Evolutionary conservation across 2,888 invertebrate species (phyloP).

Genomic region (Caenorhabditis sulstoni): DNA sequence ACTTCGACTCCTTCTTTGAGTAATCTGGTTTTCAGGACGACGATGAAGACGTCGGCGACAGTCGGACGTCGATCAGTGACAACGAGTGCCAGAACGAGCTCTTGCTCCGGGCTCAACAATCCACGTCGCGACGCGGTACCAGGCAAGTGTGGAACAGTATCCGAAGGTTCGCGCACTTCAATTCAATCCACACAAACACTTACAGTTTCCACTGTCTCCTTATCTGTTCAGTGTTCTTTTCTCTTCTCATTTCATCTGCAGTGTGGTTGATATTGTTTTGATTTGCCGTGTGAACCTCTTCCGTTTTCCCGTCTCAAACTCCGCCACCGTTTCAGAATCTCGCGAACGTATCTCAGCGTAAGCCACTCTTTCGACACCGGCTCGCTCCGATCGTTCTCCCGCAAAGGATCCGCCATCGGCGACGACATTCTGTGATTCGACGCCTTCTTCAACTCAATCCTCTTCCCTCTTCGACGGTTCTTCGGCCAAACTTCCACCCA

Average conservation of each 20-base stretch:
- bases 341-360: slow-evolving; percentile 77
- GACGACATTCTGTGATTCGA: slow-evolving; percentile 65
- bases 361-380: slow-evolving; percentile 78
- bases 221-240: slow-evolving; percentile 2
- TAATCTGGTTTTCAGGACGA: slow-evolving; percentile 71
- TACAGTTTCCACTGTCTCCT: background rate
- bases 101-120: slow-evolving; percentile 65
- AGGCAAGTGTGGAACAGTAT: slow-evolving; percentile 67
- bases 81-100: slow-evolving; percentile 70
- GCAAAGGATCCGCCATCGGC: slow-evolving; percentile 73
- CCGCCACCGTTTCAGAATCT: slow-evolving; percentile 56
- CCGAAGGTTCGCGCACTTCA: slow-evolving; percentile 52
- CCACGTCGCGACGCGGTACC: slow-evolving; percentile 59
- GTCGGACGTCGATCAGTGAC: slow-evolving; percentile 74
- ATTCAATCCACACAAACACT: background rate
- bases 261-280: slow-evolving; percentile 32
- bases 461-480: slow-evolving; percentile 32
- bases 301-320: background rate
- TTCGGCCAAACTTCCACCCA: slow-evolving; percentile 35
- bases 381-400: slow-evolving; percentile 75
- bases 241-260: background rate
- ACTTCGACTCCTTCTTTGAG: background rate
- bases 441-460: background rate
- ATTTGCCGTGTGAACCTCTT: slow-evolving; percentile 46
- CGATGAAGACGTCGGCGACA: slow-evolving; percentile 78